These are phyloP conservation scores for Melanostoma scalare DNA, from an alignment of 2,888 invertebrate genomes.

Conservation along the genomic window DNA sequence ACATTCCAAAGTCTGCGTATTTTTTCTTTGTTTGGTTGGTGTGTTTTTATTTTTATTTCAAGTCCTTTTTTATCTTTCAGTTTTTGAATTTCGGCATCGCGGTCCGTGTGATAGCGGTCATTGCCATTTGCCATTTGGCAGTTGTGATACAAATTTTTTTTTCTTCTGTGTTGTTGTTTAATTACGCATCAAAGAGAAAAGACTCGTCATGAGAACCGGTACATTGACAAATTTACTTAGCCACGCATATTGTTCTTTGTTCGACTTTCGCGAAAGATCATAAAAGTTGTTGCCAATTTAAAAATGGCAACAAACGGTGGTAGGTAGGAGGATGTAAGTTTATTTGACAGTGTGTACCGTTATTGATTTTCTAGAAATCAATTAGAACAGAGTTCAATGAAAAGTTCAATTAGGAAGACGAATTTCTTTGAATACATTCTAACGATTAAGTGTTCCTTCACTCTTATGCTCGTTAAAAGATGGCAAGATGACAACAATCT, in stretches of 20 bases:
- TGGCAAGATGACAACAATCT: slow-evolving; percentile 7
- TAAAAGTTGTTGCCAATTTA: too few species aligned
- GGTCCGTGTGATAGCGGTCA: slow-evolving; percentile 62
- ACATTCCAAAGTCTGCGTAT: slow-evolving; percentile 64
- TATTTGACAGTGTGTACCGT: neutral
- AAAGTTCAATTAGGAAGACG: too few species aligned
- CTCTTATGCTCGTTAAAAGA: too few species aligned
- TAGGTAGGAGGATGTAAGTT: neutral
- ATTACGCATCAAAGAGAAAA: slow-evolving; percentile 53
- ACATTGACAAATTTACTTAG: slow-evolving; percentile 31
- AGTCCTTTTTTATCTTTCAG: slow-evolving; percentile 10
- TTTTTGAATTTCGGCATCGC: slow-evolving; percentile 50
- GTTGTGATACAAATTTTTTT: slow-evolving; percentile 58
- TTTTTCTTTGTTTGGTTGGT: slow-evolving; percentile 38
- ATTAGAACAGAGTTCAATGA: too few species aligned
- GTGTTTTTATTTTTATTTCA: slow-evolving; percentile 42
- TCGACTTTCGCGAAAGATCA: neutral
- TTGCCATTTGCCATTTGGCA: slow-evolving; percentile 71
- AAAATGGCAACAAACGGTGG: too few species aligned
- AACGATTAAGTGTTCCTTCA: too few species aligned
- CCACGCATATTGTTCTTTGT: neutral
- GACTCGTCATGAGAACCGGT: slow-evolving; percentile 35
- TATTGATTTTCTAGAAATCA: neutral
- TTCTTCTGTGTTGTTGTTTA: slow-evolving; percentile 31
- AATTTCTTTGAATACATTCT: too few species aligned